A percentile compares a stretch with the other conserved stretches of the same genome.
Conservation (phyloP, 2,797 vertebrate species). For the Epinephelus coioides region DNA sequence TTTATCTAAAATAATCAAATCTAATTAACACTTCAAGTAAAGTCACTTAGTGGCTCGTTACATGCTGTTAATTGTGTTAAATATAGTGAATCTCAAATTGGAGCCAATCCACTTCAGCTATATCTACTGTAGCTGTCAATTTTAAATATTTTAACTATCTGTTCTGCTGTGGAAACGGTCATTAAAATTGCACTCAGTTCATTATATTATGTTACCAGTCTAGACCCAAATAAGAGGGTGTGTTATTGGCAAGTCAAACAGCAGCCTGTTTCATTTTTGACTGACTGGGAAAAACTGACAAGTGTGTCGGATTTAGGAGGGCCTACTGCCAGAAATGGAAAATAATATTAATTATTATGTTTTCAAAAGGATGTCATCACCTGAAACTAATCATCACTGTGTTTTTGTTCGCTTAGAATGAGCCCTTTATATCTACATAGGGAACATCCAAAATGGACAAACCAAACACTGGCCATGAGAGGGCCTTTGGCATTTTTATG, state of each 20-base stretch:
- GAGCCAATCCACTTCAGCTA: slow-evolving; percentile 41
- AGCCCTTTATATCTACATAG: too few relatives aligned
- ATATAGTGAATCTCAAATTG: slow-evolving; percentile 49
- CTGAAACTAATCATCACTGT: too few relatives aligned
- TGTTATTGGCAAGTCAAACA: slow-evolving; percentile 12
- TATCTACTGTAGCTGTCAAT: slow-evolving; percentile 47
- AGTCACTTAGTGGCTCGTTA: slow-evolving; percentile 57
- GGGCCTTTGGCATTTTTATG: too few relatives aligned
- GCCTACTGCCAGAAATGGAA: too few relatives aligned
- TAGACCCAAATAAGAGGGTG: slow-evolving; percentile 29
- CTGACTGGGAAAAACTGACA: background rate
- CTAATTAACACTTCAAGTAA: slow-evolving; percentile 69
- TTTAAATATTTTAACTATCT: slow-evolving; percentile 39
- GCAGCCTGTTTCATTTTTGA: slow-evolving; percentile 11
- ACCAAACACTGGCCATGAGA: too few relatives aligned
- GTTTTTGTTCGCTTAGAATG: too few relatives aligned
- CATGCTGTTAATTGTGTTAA: slow-evolving; percentile 52
- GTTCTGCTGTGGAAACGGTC: slow-evolving; percentile 29
- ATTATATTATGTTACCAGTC: slow-evolving; percentile 19
- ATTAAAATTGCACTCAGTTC: slow-evolving; percentile 41
- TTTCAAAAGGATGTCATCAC: too few relatives aligned
- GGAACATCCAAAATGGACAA: too few relatives aligned
- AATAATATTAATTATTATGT: too few relatives aligned
- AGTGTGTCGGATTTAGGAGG: too few relatives aligned
- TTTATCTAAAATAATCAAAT: slow-evolving; percentile 69